Evolutionary conservation across 2,113 vertebrate genomes (phyloP).

Genomic region (Proterorhinus semilunaris): DNA sequence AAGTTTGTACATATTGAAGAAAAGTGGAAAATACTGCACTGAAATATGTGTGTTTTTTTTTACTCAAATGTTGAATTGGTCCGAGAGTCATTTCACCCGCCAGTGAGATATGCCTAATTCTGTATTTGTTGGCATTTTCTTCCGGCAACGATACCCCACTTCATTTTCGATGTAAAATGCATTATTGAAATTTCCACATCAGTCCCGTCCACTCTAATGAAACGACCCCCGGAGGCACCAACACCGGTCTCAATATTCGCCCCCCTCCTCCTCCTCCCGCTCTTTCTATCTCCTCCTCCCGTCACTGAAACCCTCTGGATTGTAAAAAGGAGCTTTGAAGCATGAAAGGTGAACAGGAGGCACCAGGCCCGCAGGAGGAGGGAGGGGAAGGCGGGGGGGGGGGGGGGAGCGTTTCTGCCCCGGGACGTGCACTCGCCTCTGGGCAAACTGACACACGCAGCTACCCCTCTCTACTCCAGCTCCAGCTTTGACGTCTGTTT

Average conservation of each 20-base stretch:
- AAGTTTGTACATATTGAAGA: no score
- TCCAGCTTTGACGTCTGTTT: constrained; percentile 34
- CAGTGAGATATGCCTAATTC: no score
- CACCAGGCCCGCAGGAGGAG: constrained; percentile 12
- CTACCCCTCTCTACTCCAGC: constrained; percentile 58
- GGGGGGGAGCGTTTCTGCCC: constrained; percentile 59
- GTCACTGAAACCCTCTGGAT: constrained; percentile 79
- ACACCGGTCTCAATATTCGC: constrained; percentile 79
- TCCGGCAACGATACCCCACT: no score
- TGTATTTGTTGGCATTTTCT: no score
- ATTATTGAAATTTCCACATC: background rate
- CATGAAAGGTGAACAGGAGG: constrained; percentile 95
- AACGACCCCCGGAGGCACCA: constrained; percentile 18
- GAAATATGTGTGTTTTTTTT: no score
- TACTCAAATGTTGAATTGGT: no score
- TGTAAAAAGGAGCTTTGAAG: constrained; percentile 86
- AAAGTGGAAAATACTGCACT: no score
- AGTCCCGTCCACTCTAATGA: constrained; percentile 1
- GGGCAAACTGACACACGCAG: constrained; percentile 73
- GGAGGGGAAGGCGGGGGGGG: constrained; percentile 1
- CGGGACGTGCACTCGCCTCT: constrained; percentile 63
- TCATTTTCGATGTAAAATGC: no score
- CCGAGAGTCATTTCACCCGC: no score
- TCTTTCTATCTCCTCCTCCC: constrained; percentile 56
- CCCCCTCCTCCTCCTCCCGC: background rate